phyloP scores from a whole-genome alignment of 2,888 invertebrate species.

The Rotaria magnacalcarata region DNA sequence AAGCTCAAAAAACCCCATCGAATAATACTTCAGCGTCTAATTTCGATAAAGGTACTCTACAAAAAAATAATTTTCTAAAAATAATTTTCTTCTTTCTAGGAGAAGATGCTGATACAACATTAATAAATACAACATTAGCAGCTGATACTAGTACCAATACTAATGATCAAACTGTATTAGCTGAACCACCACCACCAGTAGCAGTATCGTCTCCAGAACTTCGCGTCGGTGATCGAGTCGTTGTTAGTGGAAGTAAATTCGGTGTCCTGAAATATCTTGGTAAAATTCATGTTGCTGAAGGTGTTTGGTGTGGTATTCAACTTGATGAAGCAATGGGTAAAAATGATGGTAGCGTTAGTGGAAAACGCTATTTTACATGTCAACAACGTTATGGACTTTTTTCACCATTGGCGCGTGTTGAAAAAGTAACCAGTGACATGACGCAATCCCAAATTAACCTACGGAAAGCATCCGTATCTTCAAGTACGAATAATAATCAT shows the following conservation, averaged over 20 bases:
- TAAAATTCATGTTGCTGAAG: slow-evolving; percentile 79
- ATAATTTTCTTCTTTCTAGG: background rate
- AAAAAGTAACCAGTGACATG: background rate
- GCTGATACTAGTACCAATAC: background rate
- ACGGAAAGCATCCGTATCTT: background rate
- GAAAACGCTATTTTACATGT: slow-evolving; percentile 45
- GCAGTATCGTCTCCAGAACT: slow-evolving; percentile 65
- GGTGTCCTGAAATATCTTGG: slow-evolving; percentile 73
- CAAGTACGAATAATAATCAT: background rate
- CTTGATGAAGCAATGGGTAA: slow-evolving; percentile 43
- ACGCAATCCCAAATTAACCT: background rate
- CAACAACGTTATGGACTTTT: slow-evolving; percentile 17
- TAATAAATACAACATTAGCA: background rate
- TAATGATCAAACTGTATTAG: background rate
- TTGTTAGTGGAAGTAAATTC: slow-evolving; percentile 62
- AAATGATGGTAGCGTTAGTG: slow-evolving; percentile 46
- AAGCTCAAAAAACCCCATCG: background rate
- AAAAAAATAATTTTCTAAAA: background rate
- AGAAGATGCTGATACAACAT: background rate
- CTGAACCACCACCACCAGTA: background rate
- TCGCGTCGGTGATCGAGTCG: slow-evolving; percentile 87
- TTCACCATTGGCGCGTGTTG: slow-evolving; percentile 19
- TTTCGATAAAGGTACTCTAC: background rate
- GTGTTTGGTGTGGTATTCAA: slow-evolving; percentile 68
- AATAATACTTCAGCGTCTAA: background rate